Conservation (phyloP, 2,113 vertebrate genomes). For the Chunga burmeisteri region DNA sequence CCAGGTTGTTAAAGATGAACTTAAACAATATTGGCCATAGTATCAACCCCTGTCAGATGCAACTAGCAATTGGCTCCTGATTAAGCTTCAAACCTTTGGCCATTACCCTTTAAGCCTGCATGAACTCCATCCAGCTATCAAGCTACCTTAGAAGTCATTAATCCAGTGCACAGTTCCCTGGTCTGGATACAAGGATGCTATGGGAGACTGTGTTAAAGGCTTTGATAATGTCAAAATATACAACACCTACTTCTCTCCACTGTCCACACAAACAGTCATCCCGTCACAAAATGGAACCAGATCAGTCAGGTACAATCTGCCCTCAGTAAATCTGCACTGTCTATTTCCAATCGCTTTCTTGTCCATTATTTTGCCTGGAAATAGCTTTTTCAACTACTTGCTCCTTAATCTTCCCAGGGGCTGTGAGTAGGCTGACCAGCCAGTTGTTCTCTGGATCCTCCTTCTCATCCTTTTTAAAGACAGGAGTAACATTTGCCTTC, state of each 20-base stretch:
- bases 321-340: not conserved
- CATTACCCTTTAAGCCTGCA: not conserved
- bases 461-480: not conserved
- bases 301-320: not conserved
- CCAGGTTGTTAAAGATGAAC: not conserved
- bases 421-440: not conserved
- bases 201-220: not conserved
- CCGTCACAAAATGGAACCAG: not conserved
- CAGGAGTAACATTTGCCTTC: not conserved
- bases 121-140: not conserved
- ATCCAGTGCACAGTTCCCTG: not conserved
- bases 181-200: not conserved
- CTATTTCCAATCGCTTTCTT: not conserved
- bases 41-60: not conserved
- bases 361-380: not conserved
- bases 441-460: not conserved
- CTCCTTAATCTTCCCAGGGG: not conserved
- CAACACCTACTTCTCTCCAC: not conserved
- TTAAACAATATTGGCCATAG: not conserved
- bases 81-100: not conserved
- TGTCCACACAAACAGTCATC: not conserved
- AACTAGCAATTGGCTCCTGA: not conserved
- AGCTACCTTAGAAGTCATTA: not conserved
- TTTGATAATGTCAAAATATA: not conserved
- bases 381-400: not conserved